Percentiles rank a stretch among this genome's conserved stretches.
phyloP scores from a whole-genome alignment of 2,797 vertebrate species.

The Cuculus canorus region DNA sequence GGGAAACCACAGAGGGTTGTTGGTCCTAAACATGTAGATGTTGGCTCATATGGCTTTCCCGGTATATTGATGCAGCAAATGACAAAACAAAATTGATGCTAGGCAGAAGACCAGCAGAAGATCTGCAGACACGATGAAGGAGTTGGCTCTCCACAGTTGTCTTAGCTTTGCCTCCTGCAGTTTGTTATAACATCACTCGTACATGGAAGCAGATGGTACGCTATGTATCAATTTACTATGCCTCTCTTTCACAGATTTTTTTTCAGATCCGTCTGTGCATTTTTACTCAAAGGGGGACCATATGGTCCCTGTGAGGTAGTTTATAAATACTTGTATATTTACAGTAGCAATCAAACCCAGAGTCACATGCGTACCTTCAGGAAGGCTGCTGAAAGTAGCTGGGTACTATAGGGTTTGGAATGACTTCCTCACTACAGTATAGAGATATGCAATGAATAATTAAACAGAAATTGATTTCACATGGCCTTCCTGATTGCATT shows the following conservation, averaged over 20 bases:
- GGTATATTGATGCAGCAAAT: background rate
- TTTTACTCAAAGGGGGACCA: conserved; percentile 54
- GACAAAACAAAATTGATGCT: background rate
- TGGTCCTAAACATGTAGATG: background rate
- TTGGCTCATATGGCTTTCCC: background rate
- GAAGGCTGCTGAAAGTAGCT: conserved; percentile 13
- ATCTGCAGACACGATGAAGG: background rate
- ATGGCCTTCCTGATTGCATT: background rate
- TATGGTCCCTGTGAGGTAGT: conserved; percentile 54
- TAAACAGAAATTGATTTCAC: conserved; percentile 53
- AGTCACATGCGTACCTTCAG: conserved; percentile 9
- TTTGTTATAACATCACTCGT: background rate
- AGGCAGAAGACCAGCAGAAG: conserved; percentile 35
- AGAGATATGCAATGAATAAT: conserved; percentile 53
- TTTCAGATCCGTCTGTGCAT: conserved; percentile 14
- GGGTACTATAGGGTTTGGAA: conserved; percentile 1
- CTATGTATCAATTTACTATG: conserved; percentile 48
- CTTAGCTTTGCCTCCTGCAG: conserved; percentile 18
- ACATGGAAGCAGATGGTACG: conserved; percentile 54
- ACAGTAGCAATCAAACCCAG: conserved; percentile 19
- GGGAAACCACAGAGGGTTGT: background rate
- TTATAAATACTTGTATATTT: conserved; percentile 62
- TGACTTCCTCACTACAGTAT: conserved; percentile 18
- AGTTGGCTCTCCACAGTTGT: background rate
- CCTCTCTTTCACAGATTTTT: conserved; percentile 23